A percentile compares a stretch with the other conserved stretches of the same genome.
Evolutionary conservation across 2,113 vertebrate genomes (phyloP).

Genomic region (Sceloporus undulatus): DNA sequence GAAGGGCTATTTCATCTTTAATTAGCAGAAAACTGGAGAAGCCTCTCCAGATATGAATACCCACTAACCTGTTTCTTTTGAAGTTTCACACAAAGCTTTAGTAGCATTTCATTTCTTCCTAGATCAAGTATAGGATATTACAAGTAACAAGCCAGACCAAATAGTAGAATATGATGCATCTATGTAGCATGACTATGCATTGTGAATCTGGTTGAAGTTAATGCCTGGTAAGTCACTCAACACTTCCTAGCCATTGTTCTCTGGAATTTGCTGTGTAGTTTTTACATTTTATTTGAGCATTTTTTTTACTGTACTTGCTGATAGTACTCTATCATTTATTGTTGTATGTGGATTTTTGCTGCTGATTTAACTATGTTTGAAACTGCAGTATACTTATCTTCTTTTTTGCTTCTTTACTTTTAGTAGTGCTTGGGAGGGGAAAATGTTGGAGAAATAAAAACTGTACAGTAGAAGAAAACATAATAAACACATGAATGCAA

Average conservation of each 20-base stretch:
- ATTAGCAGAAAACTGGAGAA: constrained; percentile 60
- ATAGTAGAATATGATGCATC: constrained; percentile 25
- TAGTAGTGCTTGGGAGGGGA: neutral
- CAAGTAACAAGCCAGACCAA: constrained; percentile 39
- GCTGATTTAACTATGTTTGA: neutral
- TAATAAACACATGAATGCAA: neutral
- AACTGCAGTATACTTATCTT: neutral
- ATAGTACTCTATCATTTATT: neutral
- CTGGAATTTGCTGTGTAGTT: neutral
- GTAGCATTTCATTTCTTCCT: constrained; percentile 45
- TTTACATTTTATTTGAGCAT: neutral
- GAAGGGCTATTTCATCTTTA: neutral
- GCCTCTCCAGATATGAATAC: constrained; percentile 46
- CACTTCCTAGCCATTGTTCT: neutral
- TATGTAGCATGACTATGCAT: constrained; percentile 6
- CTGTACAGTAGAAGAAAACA: neutral
- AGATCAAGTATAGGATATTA: constrained; percentile 45
- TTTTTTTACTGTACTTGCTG: constrained; percentile 22
- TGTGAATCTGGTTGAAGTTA: constrained; percentile 18
- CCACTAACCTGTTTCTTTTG: constrained; percentile 57
- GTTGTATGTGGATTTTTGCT: neutral
- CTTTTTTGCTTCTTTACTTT: neutral
- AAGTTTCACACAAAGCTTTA: constrained; percentile 52
- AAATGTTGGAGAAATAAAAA: no score
- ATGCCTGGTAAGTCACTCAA: neutral